A percentile compares a stretch with the other conserved stretches of the same genome.
Conservation (phyloP, 2,888 invertebrate genomes). For the Strigamia maritima region DNA sequence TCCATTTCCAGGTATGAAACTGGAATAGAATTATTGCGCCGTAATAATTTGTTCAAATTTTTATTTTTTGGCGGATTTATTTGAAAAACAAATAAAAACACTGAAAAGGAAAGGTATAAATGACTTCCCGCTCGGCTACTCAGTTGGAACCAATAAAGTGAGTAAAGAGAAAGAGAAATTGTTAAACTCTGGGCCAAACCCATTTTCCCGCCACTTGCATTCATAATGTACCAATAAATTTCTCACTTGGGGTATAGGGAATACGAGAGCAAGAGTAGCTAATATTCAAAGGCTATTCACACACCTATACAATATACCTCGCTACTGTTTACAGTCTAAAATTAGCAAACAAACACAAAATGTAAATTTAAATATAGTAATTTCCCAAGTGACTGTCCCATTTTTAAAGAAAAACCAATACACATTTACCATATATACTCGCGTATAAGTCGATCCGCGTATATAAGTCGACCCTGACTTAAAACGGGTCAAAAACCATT, state of each 20-base stretch:
- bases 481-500: too few relatives aligned
- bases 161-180: background rate
- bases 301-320: background rate
- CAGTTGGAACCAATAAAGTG: constrained; percentile 24
- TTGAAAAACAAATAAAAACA: background rate
- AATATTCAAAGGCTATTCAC: background rate
- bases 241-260: background rate
- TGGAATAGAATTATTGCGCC: background rate
- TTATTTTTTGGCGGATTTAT: background rate
- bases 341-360: background rate
- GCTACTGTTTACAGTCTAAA: background rate
- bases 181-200: constrained; percentile 6
- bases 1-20: too few relatives aligned
- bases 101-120: background rate
- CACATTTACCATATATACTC: too few relatives aligned
- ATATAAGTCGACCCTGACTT: too few relatives aligned
- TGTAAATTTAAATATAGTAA: background rate
- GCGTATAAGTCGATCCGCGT: too few relatives aligned
- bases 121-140: constrained; percentile 18
- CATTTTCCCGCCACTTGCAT: constrained; percentile 19
- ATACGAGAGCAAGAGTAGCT: background rate
- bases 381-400: background rate
- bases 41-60: background rate
- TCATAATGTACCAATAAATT: constrained; percentile 24
- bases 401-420: too few relatives aligned